Evolutionary conservation across 2,113 vertebrate genomes (phyloP), one percentile per base, ranked within the genome.

Genomic region (Myotis yumanensis): DNA sequence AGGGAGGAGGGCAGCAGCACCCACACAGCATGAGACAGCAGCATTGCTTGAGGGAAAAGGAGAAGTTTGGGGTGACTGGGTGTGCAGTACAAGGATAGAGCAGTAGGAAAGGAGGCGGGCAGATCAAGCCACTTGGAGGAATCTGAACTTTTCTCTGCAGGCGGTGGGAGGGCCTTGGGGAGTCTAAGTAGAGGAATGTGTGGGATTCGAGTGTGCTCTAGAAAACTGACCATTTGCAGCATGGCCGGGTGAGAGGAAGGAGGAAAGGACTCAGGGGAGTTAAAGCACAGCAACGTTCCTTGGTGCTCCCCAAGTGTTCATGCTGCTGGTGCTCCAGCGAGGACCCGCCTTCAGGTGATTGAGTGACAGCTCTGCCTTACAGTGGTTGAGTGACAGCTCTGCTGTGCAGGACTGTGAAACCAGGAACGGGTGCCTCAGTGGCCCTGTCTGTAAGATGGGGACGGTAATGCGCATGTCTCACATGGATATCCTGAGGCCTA

Each of bases 331-430:
- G 2, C 1, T 0, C 10, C 0, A 9, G 20, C 32, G 1, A 48
- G 54, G n/a, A 8, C 30, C 0, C 1, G 17, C 73, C 46, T 8
- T 4, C 9, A 46, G 5, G 46, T n/a, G 73, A 30, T 18, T 20
- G 16, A 51, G 73, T 46, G 73, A 30, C 28, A 76, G 43, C 73
- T 40, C 71, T 25, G 71, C 71, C 71, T 28, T 28, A 25, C 64
- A 15, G 62, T 30, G 14, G 8, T 5, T 15, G 35, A 17, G 5
- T 5, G 11, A 5, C 28, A 28, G 11, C 28, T 22, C 15, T 23
- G 23, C 4, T 7, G 0, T 0, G 35, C 1, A 14, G 37, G 32
- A 1, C 1, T 6, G 9, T 18, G 71, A n/a, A n/a, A 5, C 32
- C n/a, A 8, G 10, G 4, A 12, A 1, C 28, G 9, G 25, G 1